These are phyloP conservation scores for Epirrhoe tristata DNA, from an alignment of 2,888 invertebrate species.

Conservation along the genomic window DNA sequence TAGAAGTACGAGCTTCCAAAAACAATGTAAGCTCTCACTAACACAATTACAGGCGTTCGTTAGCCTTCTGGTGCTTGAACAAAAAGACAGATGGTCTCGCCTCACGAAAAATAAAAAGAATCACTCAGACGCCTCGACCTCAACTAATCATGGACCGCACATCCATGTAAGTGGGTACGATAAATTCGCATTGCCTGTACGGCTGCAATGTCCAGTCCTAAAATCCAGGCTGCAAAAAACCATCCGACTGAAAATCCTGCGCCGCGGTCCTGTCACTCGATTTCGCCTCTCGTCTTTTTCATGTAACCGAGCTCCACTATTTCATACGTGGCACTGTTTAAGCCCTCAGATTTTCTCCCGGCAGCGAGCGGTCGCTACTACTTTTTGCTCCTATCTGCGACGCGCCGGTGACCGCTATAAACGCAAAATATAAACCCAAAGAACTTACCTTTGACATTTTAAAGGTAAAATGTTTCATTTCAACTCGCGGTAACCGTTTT, in stretches of 20 bases:
- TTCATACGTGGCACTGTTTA: slow-evolving; percentile 85
- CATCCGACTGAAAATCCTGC: slow-evolving; percentile 79
- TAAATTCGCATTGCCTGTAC: slow-evolving; percentile 75
- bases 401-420: slow-evolving; percentile 81
- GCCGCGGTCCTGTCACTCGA: slow-evolving; percentile 83
- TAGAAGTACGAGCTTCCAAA: slow-evolving; percentile 11
- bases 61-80: slow-evolving; percentile 25
- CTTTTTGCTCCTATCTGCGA: slow-evolving; percentile 77
- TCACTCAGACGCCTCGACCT: slow-evolving; percentile 59
- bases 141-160: slow-evolving; percentile 76
- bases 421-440: slow-evolving; percentile 84
- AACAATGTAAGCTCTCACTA: slow-evolving; percentile 22
- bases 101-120: slow-evolving; percentile 51
- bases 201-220: slow-evolving; percentile 71
- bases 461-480: slow-evolving; percentile 80
- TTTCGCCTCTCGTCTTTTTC: slow-evolving; percentile 84
- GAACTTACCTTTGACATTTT: slow-evolving; percentile 83
- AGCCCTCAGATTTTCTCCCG: slow-evolving; percentile 84
- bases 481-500: slow-evolving; percentile 69
- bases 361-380: slow-evolving; percentile 71
- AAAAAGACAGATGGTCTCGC: slow-evolving; percentile 31
- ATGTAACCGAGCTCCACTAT: slow-evolving; percentile 84
- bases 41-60: slow-evolving; percentile 29
- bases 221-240: slow-evolving; percentile 80
- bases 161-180: slow-evolving; percentile 66